Percentiles rank a stretch among this genome's conserved stretches.
These are phyloP conservation scores for Terrapene triunguis DNA, from an alignment of 2,113 vertebrate genomes.

Conservation along the genomic window DNA sequence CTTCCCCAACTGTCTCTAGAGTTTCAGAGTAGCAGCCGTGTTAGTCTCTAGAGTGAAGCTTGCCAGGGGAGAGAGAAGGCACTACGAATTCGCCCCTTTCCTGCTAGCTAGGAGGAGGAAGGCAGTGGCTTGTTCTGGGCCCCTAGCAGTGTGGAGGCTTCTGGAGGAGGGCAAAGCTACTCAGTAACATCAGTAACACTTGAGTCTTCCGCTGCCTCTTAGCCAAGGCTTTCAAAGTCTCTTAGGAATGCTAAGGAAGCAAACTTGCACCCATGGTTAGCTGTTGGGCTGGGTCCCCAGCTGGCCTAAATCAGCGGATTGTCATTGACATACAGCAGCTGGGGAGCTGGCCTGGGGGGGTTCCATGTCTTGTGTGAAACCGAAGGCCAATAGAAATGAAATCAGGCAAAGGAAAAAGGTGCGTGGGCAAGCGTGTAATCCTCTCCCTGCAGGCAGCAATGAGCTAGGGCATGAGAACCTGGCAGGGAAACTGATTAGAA, in stretches of 20 bases:
- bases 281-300: conserved; percentile 69
- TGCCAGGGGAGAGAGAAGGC: neutral
- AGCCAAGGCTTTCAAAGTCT: conserved; percentile 31
- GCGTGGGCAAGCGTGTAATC: neutral
- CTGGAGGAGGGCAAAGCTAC: neutral
- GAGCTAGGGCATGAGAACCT: accelerated
- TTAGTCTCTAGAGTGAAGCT: neutral
- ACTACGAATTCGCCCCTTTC: neutral
- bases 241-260: conserved; percentile 34
- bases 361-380: conserved; percentile 38
- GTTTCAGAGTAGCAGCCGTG: too few relatives aligned
- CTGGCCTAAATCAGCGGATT: conserved; percentile 68
- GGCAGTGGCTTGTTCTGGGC: accelerated
- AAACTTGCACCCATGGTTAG: conserved; percentile 65
- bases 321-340: conserved; percentile 30
- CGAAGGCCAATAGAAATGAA: conserved; percentile 50
- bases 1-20: neutral
- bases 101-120: neutral
- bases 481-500: neutral
- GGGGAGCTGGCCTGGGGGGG: conserved; percentile 35
- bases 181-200: accelerated
- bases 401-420: neutral
- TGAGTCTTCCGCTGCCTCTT: conserved; percentile 51
- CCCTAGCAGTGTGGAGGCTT: neutral
- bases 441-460: accelerated